Base-by-base conservation (phyloP, 2,888 invertebrate genomes). In the Ichneumoninae sp. region DNA sequence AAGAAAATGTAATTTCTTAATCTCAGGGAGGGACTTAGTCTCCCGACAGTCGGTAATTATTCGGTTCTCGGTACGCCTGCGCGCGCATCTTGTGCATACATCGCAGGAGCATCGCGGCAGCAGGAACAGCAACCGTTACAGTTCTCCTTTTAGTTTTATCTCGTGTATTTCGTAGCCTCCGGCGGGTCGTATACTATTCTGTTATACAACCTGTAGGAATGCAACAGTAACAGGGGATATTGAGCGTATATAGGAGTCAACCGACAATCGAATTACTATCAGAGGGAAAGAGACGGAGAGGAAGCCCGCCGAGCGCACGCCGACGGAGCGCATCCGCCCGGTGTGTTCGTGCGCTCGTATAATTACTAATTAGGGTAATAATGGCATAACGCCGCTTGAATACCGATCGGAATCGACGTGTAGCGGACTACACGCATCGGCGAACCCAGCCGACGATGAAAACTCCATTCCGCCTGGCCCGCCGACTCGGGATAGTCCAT, bases 361-460 rank as follows among this genome's bases (percentile, higher is more conserved):
- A 87, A 87, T 89, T 87, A 85, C 87, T 88, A 88, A 90, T 90
- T 89, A 89, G 83, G 76, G 82, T 88, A 89, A 90, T 89, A 88
- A 89, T 87, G 80, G 83, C 57, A 87, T 88, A 86, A 88, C 83
- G 78, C 81, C 50, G 81, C 65, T 70, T 71, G 85, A 80, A 81
- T 83, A 87, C 76, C 71, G 83, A 81, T 85, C 66, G 82, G 68
- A 86, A 83, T 88, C 77, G 75, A 71, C 73, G 85, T 79, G 81
- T 86, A 87, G 85, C 88, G 85, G 86, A 65, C 79, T 89, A 66
- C 86, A 88, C 87, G 89, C 88, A 89, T 89, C 87, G 87, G 83
- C 84, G 89, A 75, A 66, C 80, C 66, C 57, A 30, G 66, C 73
- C 63, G 86, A 86, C 68, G 78, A 70, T 70, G 66, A 71, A 52